Evolutionary conservation across 1,140 invertebrate species (phyloP).

Genomic region (Pseudoatta argentina): DNA sequence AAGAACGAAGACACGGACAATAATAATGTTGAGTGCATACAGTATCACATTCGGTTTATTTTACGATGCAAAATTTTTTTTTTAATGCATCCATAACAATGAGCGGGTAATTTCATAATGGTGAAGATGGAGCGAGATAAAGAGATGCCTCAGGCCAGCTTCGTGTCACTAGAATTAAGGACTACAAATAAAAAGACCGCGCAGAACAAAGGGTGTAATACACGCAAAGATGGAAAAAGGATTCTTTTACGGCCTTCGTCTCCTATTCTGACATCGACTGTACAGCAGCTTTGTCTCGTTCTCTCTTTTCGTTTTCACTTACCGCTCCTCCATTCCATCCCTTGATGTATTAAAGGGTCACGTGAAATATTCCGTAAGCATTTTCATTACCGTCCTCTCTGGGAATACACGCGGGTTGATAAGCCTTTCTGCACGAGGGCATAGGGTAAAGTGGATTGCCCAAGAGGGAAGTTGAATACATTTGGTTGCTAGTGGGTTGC

Average conservation of each 20-base stretch:
- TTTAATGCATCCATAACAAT: slow-evolving; percentile 9
- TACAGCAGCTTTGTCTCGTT: slow-evolving; percentile 35
- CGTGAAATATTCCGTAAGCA: slow-evolving; percentile 69
- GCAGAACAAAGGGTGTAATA: not conserved
- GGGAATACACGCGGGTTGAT: slow-evolving; percentile 60
- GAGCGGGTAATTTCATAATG: slow-evolving; percentile 26
- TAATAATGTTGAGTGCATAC: not conserved
- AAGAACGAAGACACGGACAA: not conserved
- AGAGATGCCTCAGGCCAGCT: not conserved
- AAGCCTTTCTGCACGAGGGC: slow-evolving; percentile 45
- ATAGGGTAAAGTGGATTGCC: slow-evolving; percentile 58
- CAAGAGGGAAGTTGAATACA: slow-evolving; percentile 12
- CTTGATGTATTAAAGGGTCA: slow-evolving; percentile 66
- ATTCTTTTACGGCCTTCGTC: slow-evolving; percentile 53
- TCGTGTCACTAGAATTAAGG: slow-evolving; percentile 51
- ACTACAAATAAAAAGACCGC: slow-evolving; percentile 41
- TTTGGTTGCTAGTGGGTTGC: not conserved
- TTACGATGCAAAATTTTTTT: not conserved
- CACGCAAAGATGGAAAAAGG: slow-evolving; percentile 47
- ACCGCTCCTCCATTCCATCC: not conserved
- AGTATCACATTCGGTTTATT: not conserved
- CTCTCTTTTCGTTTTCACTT: slow-evolving; percentile 23
- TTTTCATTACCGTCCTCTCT: slow-evolving; percentile 67
- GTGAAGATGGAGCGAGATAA: slow-evolving; percentile 19
- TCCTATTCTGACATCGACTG: slow-evolving; percentile 27